phyloP scores from a whole-genome alignment of 1,140 invertebrate genomes.

The Drosophila ananassae region DNA sequence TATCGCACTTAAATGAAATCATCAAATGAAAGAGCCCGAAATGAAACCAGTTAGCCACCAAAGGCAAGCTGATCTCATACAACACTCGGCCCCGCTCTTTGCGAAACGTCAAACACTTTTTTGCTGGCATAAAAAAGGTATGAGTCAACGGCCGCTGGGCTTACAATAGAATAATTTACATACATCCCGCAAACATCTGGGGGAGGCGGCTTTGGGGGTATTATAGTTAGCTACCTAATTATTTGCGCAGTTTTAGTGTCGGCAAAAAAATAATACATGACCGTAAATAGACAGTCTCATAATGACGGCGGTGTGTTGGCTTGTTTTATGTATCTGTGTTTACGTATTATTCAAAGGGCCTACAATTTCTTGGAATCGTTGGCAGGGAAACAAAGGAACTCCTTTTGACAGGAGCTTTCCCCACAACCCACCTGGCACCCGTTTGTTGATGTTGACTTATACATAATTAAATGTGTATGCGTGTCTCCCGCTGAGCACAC shows the following conservation, averaged over 20 bases:
- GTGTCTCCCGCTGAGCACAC: conserved; percentile 16
- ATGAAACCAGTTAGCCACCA: conserved; percentile 38
- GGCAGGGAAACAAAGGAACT: conserved; percentile 7
- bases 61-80: conserved; percentile 48
- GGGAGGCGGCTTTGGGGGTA: conserved; percentile 12
- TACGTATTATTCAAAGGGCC: conserved; percentile 45
- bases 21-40: conserved; percentile 18
- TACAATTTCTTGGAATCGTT: conserved; percentile 48
- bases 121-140: conserved; percentile 10
- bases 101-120: conserved; percentile 16
- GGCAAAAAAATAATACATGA: conserved; percentile 31
- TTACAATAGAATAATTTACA: conserved; percentile 62
- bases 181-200: conserved; percentile 44
- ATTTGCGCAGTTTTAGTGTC: conserved; percentile 75
- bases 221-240: conserved; percentile 65
- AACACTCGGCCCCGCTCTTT: conserved; percentile 32
- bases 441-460: conserved; percentile 17
- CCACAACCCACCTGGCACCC: conserved; percentile 10
- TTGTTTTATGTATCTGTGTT: conserved; percentile 17
- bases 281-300: conserved; percentile 14
- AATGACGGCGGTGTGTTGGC: conserved; percentile 48
- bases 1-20: conserved; percentile 29
- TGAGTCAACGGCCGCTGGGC: conserved; percentile 52
- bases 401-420: conserved; percentile 1
- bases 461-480: conserved; percentile 35